A percentile compares a stretch with the other conserved stretches of the same genome.
These are phyloP conservation scores for Agriopis marginaria DNA, from an alignment of 2,888 invertebrate species.

Conservation along the genomic window DNA sequence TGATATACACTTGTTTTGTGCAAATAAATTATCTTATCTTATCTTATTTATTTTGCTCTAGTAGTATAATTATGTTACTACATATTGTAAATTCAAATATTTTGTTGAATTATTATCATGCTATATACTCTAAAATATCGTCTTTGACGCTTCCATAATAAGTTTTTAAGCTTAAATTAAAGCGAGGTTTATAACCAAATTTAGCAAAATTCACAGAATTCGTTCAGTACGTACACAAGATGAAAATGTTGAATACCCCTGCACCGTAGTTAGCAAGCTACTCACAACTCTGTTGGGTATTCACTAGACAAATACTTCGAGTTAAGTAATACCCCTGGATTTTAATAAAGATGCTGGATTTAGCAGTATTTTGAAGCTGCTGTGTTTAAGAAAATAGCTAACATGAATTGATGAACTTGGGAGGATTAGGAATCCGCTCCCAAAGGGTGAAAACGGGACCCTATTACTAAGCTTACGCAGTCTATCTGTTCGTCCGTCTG, in stretches of 20 bases:
- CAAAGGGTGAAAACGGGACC: no score
- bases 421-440: not conserved
- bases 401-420: conserved; percentile 2
- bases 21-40: no score
- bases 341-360: conserved; percentile 17
- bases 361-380: not conserved
- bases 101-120: no score
- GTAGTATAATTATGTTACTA: no score
- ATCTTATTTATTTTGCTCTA: no score
- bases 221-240: not conserved
- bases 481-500: no score
- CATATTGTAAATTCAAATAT: no score
- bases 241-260: conserved; percentile 13
- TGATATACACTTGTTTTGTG: no score
- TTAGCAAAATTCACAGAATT: not conserved
- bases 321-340: conserved; percentile 1
- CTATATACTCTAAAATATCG: not conserved
- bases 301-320: conserved; percentile 25
- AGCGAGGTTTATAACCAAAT: not conserved
- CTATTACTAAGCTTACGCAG: no score
- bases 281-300: conserved; percentile 14
- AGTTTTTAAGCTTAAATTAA: not conserved
- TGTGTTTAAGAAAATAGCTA: conserved; percentile 11
- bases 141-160: not conserved
- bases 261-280: conserved; percentile 18